Evolutionary conservation across 2,888 invertebrate species (phyloP).

Genomic region (Dioctria rufipes): DNA sequence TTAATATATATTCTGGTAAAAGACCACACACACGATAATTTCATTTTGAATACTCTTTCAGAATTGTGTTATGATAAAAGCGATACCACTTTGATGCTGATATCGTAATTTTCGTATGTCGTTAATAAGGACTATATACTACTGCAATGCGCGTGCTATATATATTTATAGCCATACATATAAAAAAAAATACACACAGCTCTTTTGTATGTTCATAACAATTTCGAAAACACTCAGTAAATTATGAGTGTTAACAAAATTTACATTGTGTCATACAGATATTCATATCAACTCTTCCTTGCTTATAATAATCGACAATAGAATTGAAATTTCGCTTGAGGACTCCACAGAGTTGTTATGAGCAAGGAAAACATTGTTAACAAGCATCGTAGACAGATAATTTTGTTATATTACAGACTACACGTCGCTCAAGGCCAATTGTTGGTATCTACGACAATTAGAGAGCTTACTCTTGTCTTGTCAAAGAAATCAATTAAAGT

Average conservation of each 20-base stretch:
- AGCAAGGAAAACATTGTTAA: conserved; percentile 14
- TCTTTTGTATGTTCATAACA: neutral
- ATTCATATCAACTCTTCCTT: too few relatives aligned
- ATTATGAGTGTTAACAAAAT: neutral
- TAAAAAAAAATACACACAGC: too few relatives aligned
- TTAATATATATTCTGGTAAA: conserved; percentile 19
- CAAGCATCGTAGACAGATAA: conserved; percentile 9
- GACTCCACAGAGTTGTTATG: neutral
- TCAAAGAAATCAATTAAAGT: conserved; percentile 28
- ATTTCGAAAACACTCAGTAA: neutral
- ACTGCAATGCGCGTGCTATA: neutral
- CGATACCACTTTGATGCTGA: neutral
- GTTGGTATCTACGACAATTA: neutral
- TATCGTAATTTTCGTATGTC: neutral
- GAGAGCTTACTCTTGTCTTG: conserved; percentile 8
- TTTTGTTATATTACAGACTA: conserved; percentile 16
- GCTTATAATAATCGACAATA: neutral
- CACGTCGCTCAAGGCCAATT: neutral
- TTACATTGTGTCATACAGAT: neutral
- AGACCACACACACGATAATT: neutral
- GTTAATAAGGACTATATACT: neutral
- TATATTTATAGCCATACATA: neutral
- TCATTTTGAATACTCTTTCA: neutral
- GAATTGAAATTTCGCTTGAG: neutral
- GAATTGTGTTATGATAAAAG: neutral